These are phyloP conservation scores for Drosophila nannoptera DNA, from an alignment of 1,140 invertebrate species.

Conservation along the genomic window DNA sequence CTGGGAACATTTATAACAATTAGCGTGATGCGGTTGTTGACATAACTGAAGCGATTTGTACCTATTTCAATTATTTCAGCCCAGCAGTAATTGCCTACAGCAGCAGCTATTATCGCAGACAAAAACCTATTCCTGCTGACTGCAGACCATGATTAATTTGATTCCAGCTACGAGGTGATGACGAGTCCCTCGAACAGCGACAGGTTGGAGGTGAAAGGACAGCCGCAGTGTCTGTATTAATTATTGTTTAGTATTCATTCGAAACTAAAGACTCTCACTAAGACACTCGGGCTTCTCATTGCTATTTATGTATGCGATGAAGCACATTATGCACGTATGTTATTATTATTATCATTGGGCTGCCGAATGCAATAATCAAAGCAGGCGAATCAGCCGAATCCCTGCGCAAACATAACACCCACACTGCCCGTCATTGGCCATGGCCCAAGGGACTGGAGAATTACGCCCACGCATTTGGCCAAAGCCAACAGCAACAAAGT, in stretches of 20 bases:
- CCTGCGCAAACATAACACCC: slow-evolving; percentile 9
- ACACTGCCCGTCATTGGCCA: slow-evolving; percentile 10
- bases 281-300: slow-evolving; percentile 19
- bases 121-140: not conserved
- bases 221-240: too few species aligned
- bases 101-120: not conserved
- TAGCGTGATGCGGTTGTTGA: not conserved
- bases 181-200: too few species aligned
- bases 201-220: too few species aligned
- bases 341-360: not conserved
- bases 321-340: slow-evolving; percentile 40
- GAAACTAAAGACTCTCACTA: too few species aligned
- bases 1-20: slow-evolving; percentile 5
- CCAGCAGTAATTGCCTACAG: not conserved
- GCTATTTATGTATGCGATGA: slow-evolving; percentile 40
- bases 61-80: slow-evolving; percentile 9
- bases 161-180: too few species aligned
- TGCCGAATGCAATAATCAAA: slow-evolving; percentile 50
- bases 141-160: too few species aligned
- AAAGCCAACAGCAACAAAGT: slow-evolving; percentile 67
- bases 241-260: too few species aligned
- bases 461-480: slow-evolving; percentile 54
- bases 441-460: slow-evolving; percentile 20
- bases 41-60: not conserved
- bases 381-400: slow-evolving; percentile 39